Percentiles rank a stretch among this genome's conserved stretches.
These are phyloP conservation scores for Megalonaias nervosa DNA, from an alignment of 1,140 invertebrate species.

Conservation along the genomic window DNA sequence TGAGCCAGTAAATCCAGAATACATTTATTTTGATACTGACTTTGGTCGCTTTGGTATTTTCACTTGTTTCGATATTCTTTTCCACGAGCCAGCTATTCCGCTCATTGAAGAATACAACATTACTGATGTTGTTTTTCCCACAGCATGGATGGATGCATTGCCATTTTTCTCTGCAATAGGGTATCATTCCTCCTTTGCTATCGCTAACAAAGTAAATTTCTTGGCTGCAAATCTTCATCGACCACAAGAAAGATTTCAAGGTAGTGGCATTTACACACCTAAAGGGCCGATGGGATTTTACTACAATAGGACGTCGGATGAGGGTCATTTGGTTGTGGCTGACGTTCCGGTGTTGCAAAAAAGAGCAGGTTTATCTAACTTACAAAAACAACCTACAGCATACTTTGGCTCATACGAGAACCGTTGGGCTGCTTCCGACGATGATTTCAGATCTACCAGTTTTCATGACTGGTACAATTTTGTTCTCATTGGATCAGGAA, in stretches of 20 bases:
- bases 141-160: constrained; percentile 82
- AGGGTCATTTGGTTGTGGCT: constrained; percentile 48
- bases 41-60: constrained; percentile 86
- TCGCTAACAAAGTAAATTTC: constrained; percentile 75
- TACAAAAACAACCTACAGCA: no score
- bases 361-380: no score
- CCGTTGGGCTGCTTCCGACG: no score
- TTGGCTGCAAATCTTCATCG: constrained; percentile 75
- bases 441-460: no score
- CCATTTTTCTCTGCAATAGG: constrained; percentile 77
- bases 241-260: constrained; percentile 71
- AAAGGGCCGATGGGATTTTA: constrained; percentile 41
- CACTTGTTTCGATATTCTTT: constrained; percentile 85
- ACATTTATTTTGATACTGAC: constrained; percentile 76
- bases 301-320: constrained; percentile 31
- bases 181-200: constrained; percentile 75
- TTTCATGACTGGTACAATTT: no score
- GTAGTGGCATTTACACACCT: constrained; percentile 75
- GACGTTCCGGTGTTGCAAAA: constrained; percentile 39
- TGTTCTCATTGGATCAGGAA: no score
- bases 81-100: constrained; percentile 76
- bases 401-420: no score
- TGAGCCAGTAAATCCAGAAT: constrained; percentile 59
- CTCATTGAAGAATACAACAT: constrained; percentile 74
- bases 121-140: constrained; percentile 81